Percentiles rank a stretch among this genome's conserved stretches.
Conservation (phyloP, 1,140 invertebrate species). For the Dolichoris vasculosae region DNA sequence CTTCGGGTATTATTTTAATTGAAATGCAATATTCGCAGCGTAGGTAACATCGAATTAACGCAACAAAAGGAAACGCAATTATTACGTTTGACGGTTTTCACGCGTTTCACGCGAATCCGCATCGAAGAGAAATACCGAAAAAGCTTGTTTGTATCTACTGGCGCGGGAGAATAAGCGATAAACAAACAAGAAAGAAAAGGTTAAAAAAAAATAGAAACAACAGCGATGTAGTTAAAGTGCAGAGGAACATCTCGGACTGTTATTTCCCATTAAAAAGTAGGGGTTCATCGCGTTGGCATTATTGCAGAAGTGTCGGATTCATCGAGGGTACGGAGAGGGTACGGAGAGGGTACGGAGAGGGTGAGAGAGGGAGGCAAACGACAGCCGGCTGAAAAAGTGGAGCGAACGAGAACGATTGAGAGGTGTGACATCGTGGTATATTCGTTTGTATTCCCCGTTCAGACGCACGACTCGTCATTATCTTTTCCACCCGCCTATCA, state of each 20-base stretch:
- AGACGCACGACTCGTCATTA: slow-evolving; percentile 68
- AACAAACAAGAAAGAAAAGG: not conserved
- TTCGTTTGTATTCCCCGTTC: slow-evolving; percentile 72
- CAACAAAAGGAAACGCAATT: not conserved
- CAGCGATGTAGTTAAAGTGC: not conserved
- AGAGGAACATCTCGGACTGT: slow-evolving; percentile 26
- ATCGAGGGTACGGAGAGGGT: slow-evolving; percentile 57
- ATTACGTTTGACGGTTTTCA: too few relatives aligned
- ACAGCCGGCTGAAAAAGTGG: slow-evolving; percentile 55
- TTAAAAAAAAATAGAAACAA: not conserved
- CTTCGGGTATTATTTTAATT: not conserved
- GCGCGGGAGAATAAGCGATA: not conserved
- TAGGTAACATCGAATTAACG: not conserved
- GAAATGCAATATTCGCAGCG: not conserved
- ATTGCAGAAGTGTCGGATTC: slow-evolving; percentile 65
- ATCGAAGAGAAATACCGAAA: slow-evolving; percentile 1
- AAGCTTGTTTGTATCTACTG: not conserved
- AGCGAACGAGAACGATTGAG: slow-evolving; percentile 71
- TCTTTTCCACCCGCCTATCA: slow-evolving; percentile 53
- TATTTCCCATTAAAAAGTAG: slow-evolving; percentile 73
- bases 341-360: slow-evolving; percentile 58
- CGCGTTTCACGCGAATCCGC: not conserved
- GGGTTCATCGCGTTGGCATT: slow-evolving; percentile 70
- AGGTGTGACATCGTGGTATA: slow-evolving; percentile 76
- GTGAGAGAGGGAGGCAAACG: slow-evolving; percentile 55